These are phyloP conservation scores for Suricata suricatta DNA, from an alignment of 2,113 vertebrate species.

Conservation along the genomic window DNA sequence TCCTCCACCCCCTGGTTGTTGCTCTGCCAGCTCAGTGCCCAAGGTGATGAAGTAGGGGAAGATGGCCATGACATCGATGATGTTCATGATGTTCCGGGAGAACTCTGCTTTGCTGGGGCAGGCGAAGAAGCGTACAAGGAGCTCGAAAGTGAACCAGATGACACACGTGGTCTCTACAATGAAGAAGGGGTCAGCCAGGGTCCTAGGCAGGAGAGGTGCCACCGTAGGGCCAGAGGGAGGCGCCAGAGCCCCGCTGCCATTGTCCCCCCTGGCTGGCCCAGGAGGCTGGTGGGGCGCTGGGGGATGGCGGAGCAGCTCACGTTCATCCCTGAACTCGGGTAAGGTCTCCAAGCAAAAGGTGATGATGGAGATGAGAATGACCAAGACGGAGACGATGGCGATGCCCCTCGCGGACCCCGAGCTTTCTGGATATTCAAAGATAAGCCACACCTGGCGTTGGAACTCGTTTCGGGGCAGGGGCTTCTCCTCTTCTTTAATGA, in stretches of 20 bases:
- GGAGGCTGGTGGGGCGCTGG: constrained; percentile 65
- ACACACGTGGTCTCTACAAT: constrained; percentile 97
- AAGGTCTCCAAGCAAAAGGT: constrained; percentile 98
- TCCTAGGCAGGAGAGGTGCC: constrained; percentile 83
- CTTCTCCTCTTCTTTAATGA: constrained; percentile 94
- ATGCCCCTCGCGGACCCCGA: constrained; percentile 94
- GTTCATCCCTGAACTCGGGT: constrained; percentile 95
- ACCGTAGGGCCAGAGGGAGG: constrained; percentile 57
- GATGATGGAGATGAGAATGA: constrained; percentile 98
- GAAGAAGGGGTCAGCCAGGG: constrained; percentile 95
- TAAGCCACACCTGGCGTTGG: constrained; percentile 98
- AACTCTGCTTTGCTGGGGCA: constrained; percentile 97
- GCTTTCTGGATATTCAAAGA: constrained; percentile 97
- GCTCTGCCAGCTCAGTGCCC: constrained; percentile 95
- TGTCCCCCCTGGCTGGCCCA: neutral
- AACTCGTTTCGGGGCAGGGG: constrained; percentile 93
- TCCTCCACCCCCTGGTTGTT: constrained; percentile 85
- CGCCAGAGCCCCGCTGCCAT: neutral
- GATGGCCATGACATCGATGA: constrained; percentile 97
- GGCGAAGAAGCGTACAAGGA: constrained; percentile 94
- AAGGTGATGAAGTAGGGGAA: constrained; percentile 98
- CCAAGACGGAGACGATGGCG: constrained; percentile 96
- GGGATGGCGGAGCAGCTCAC: constrained; percentile 85
- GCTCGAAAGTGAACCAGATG: constrained; percentile 99
- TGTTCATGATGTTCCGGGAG: constrained; percentile 96